Evolutionary conservation across 2,888 invertebrate species (phyloP).

Genomic region (Oligia latruncula): DNA sequence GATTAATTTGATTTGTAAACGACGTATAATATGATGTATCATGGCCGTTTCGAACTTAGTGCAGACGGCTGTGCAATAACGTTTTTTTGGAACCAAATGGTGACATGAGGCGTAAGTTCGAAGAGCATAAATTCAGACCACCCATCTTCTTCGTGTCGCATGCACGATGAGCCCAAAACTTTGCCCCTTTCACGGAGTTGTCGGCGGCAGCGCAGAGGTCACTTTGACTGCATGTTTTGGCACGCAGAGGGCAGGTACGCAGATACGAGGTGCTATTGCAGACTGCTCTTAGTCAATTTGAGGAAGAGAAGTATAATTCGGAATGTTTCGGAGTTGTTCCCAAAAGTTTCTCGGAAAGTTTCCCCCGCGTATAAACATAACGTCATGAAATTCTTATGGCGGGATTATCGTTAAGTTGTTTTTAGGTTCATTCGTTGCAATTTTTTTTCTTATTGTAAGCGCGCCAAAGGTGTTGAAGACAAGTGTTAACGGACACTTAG

Average conservation of each 20-base stretch:
- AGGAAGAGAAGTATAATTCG: not conserved
- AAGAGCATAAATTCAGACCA: not conserved
- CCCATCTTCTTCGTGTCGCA: not conserved
- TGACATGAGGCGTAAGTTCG: not conserved
- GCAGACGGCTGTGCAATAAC: not conserved
- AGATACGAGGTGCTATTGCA: not conserved
- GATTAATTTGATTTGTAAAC: not conserved
- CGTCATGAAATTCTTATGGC: constrained; percentile 70
- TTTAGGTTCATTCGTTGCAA: constrained; percentile 86
- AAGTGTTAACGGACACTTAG: constrained; percentile 74
- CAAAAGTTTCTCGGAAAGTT: not conserved
- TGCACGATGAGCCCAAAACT: not conserved
- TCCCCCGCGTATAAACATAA: constrained; percentile 66
- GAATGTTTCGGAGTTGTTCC: constrained; percentile 15
- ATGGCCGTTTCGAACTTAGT: not conserved
- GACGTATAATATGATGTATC: not conserved
- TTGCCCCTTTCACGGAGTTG: not conserved
- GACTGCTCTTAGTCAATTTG: not conserved
- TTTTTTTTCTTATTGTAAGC: constrained; percentile 83
- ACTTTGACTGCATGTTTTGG: not conserved
- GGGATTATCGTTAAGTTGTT: constrained; percentile 85
- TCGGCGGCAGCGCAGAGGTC: not conserved
- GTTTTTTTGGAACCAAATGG: not conserved
- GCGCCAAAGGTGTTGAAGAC: constrained; percentile 86
- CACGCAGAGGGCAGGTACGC: not conserved